Percentiles rank a stretch among this genome's conserved stretches.
Conservation (phyloP, 2,888 invertebrate species). For the Trisateles emortualis region DNA sequence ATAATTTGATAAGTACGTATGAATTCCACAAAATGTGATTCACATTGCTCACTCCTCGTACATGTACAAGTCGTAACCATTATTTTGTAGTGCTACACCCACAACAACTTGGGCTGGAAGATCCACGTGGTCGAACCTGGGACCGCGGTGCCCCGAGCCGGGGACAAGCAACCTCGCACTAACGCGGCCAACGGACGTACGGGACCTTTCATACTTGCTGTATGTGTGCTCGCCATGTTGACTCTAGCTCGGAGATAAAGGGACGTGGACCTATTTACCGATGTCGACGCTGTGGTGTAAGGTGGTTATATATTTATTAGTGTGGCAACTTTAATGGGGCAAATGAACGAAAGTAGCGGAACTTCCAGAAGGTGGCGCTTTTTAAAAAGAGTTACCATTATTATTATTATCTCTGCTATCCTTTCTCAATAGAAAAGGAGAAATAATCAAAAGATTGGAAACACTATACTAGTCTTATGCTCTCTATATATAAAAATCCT, state of each 20-base stretch:
- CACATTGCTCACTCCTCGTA: no score
- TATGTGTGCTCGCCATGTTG: not conserved
- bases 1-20: no score
- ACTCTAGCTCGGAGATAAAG: conserved; percentile 53
- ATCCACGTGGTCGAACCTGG: conserved; percentile 94
- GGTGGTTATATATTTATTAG: not conserved
- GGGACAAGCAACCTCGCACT: conserved; percentile 56
- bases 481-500: no score
- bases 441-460: no score
- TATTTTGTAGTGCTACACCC: conserved; percentile 93
- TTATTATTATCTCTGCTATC: no score
- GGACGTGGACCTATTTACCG: not conserved
- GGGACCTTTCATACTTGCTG: conserved; percentile 11
- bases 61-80: no score
- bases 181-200: conserved; percentile 42
- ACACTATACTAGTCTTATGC: no score
- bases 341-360: not conserved
- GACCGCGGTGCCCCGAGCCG: conserved; percentile 67
- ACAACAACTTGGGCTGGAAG: conserved; percentile 97
- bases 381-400: no score
- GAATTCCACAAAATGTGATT: no score
- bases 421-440: no score
- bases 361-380: no score
- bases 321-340: not conserved
- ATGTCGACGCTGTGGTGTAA: not conserved